Evolutionary conservation across 2,888 invertebrate species (phyloP).

Genomic region (Bellardia bayeri): DNA sequence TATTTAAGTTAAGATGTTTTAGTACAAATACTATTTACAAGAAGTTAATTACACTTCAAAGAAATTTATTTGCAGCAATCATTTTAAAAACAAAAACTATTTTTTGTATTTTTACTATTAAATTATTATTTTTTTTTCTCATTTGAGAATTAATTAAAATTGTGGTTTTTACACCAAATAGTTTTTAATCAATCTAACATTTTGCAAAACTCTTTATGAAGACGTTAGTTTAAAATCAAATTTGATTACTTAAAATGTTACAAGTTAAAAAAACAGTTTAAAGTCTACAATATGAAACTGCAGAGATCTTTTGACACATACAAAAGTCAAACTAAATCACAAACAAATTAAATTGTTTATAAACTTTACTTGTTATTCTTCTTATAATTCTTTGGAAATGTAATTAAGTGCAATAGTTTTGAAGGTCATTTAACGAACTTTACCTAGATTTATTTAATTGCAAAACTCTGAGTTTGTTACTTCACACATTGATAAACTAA

Average conservation of each 20-base stretch:
- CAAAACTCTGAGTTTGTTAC: background rate
- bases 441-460: slow-evolving; percentile 78
- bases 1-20: no score
- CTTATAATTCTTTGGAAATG: slow-evolving; percentile 5
- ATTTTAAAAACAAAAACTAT: no score
- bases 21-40: no score
- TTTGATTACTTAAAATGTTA: background rate
- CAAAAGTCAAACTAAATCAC: slow-evolving; percentile 28
- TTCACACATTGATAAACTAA: background rate
- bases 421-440: slow-evolving; percentile 81
- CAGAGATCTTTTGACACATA: background rate
- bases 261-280: slow-evolving; percentile 14
- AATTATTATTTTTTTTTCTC: no score
- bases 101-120: no score
- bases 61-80: no score
- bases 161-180: background rate
- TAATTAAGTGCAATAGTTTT: slow-evolving; percentile 24
- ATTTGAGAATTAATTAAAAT: no score
- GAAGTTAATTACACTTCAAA: no score
- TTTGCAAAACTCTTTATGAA: background rate
- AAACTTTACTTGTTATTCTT: background rate
- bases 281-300: background rate
- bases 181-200: background rate
- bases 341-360: slow-evolving; percentile 3
- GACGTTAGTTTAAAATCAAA: background rate